Conservation (phyloP, 2,888 invertebrate genomes). For the Campopleginae sp. region DNA sequence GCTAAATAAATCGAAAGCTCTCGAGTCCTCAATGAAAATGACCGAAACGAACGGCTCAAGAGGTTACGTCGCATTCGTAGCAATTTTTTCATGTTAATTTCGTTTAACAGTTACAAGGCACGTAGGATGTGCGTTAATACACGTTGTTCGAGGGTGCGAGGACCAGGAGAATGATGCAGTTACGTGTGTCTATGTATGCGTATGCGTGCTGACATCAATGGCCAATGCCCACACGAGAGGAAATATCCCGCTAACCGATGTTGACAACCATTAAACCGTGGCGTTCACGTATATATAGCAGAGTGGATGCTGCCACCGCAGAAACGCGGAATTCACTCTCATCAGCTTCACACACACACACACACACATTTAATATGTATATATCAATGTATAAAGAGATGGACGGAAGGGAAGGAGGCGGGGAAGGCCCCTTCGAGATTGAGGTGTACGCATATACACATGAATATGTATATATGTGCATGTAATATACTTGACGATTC, state of each 20-base stretch:
- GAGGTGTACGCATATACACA: slow-evolving; percentile 47
- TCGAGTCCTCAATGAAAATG: not conserved
- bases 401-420: slow-evolving; percentile 42
- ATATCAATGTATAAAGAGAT: slow-evolving; percentile 16
- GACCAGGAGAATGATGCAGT: slow-evolving; percentile 58
- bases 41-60: not conserved
- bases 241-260: slow-evolving; percentile 83
- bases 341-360: slow-evolving; percentile 6
- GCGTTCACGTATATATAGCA: slow-evolving; percentile 62
- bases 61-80: not conserved
- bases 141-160: slow-evolving; percentile 61
- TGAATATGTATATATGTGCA: slow-evolving; percentile 2
- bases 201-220: slow-evolving; percentile 80
- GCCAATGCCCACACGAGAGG: slow-evolving; percentile 82
- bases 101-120: not conserved
- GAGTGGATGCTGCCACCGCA: slow-evolving; percentile 55
- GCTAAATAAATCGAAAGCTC: not conserved
- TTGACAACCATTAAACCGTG: slow-evolving; percentile 82
- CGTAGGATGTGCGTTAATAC: slow-evolving; percentile 41
- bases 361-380: not conserved
- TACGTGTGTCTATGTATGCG: slow-evolving; percentile 62
- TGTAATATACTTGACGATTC: slow-evolving; percentile 63
- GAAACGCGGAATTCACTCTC: slow-evolving; percentile 52
- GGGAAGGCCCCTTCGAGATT: slow-evolving; percentile 42
- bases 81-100: slow-evolving; percentile 22